Conservation (phyloP, 2,797 vertebrate species). For the Anguilla obscura region DNA sequence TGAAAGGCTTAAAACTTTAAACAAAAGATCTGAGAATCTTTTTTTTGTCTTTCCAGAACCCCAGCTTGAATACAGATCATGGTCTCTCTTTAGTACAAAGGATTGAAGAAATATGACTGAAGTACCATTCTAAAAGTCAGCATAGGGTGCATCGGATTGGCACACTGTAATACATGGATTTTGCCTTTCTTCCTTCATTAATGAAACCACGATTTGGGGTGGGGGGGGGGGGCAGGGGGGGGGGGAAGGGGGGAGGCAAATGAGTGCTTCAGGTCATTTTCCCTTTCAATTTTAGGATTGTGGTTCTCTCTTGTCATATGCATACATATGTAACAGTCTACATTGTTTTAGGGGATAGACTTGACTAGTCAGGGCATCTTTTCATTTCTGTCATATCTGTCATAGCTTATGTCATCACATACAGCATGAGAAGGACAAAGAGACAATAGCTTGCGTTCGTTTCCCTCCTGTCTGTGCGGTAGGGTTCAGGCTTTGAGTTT, state of each 20-base stretch:
- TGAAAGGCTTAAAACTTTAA: slow-evolving; percentile 66
- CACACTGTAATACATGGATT: neutral
- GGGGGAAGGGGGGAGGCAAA: neutral
- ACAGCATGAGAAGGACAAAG: slow-evolving; percentile 61
- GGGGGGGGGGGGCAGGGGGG: neutral
- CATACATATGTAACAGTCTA: neutral
- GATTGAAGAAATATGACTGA: neutral
- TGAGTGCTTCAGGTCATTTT: neutral
- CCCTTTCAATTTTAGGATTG: neutral
- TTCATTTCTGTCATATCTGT: slow-evolving; percentile 55
- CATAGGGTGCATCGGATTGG: neutral
- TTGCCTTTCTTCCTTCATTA: neutral
- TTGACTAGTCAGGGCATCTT: neutral
- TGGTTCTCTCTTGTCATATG: neutral
- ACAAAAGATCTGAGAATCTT: slow-evolving; percentile 64
- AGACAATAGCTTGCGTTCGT: slow-evolving; percentile 53
- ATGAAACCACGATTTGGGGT: neutral
- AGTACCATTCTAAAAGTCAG: slow-evolving; percentile 37
- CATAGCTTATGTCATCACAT: slow-evolving; percentile 75
- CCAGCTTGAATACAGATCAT: slow-evolving; percentile 48
- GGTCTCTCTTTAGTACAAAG: slow-evolving; percentile 38
- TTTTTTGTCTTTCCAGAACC: slow-evolving; percentile 61
- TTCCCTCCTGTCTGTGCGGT: slow-evolving; percentile 57
- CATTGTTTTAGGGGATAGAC: neutral
- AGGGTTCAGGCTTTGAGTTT: slow-evolving; percentile 27